phyloP scores from a whole-genome alignment of 2,888 invertebrate genomes.

The Conops quadrifasciatus region DNA sequence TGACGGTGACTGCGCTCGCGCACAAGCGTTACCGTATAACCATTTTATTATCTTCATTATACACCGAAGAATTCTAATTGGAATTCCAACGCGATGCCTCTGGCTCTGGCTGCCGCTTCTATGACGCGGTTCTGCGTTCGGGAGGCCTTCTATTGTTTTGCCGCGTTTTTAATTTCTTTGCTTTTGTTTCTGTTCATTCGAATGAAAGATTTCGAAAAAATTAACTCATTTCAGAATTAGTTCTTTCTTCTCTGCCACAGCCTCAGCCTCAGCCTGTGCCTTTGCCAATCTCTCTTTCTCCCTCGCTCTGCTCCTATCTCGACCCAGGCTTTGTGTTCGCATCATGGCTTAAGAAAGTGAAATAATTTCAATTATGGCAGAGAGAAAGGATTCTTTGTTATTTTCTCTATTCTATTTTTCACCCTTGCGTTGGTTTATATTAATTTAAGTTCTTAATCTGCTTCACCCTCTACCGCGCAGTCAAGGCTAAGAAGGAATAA shows the following conservation, averaged over 20 bases:
- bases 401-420: not conserved
- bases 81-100: conserved; percentile 37
- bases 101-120: conserved; percentile 5
- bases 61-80: conserved; percentile 41
- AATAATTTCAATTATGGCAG: conserved; percentile 17
- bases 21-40: conserved; percentile 16
- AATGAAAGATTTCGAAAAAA: conserved; percentile 32
- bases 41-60: conserved; percentile 44
- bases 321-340: conserved; percentile 20
- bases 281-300: not conserved
- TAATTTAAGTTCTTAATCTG: not conserved
- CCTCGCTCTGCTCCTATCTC: not conserved
- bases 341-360: conserved; percentile 24
- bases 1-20: not conserved
- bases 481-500: not conserved
- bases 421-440: not conserved
- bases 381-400: not conserved
- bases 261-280: not conserved
- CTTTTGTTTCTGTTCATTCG: conserved; percentile 30
- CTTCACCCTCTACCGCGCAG: not conserved
- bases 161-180: conserved; percentile 24
- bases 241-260: not conserved
- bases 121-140: conserved; percentile 1
- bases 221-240: conserved; percentile 29
- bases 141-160: conserved; percentile 20